Conservation (phyloP, 1,140 invertebrate genomes). For the Drosophila micromelanica region DNA sequence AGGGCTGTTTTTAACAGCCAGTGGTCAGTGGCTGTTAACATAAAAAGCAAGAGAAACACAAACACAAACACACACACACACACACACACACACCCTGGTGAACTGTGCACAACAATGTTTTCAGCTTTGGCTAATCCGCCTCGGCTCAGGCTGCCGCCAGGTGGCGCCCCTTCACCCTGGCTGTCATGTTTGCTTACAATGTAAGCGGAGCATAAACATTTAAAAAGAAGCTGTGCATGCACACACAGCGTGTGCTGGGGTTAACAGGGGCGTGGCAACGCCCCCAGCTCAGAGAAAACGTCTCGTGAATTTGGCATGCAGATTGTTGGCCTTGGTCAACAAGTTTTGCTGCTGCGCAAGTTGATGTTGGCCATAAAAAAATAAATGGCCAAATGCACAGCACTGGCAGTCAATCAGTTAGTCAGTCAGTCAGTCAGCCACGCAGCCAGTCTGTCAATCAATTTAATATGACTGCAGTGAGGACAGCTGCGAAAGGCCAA, state of each 20-base stretch:
- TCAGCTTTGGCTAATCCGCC: slow-evolving; percentile 12
- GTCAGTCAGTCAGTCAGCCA: slow-evolving; percentile 11
- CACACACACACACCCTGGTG: not conserved
- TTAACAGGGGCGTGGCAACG: no score
- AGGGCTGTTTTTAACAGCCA: slow-evolving; percentile 11
- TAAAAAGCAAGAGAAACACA: not conserved
- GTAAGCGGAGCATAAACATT: slow-evolving; percentile 38
- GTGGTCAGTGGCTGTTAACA: slow-evolving; percentile 33
- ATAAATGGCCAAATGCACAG: slow-evolving; percentile 24
- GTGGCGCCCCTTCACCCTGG: not conserved
- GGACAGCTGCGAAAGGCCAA: slow-evolving; percentile 20
- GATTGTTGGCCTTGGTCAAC: slow-evolving; percentile 65
- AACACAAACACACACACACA: slow-evolving; percentile 5
- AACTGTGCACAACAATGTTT: slow-evolving; percentile 35
- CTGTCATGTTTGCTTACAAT: slow-evolving; percentile 30
- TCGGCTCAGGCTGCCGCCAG: not conserved
- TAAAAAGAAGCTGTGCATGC: slow-evolving; percentile 11
- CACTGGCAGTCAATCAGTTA: slow-evolving; percentile 22
- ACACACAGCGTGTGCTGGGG: not conserved
- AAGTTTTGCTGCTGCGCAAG: slow-evolving; percentile 19
- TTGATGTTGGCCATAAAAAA: slow-evolving; percentile 26
- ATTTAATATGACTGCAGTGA: slow-evolving; percentile 16
- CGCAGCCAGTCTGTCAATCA: slow-evolving; percentile 14
- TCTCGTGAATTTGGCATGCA: slow-evolving; percentile 56
- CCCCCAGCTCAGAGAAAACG: slow-evolving; percentile 8